A percentile compares a stretch with the other conserved stretches of the same genome.
Conservation (phyloP, 2,888 invertebrate species). For the Sesia apiformis region DNA sequence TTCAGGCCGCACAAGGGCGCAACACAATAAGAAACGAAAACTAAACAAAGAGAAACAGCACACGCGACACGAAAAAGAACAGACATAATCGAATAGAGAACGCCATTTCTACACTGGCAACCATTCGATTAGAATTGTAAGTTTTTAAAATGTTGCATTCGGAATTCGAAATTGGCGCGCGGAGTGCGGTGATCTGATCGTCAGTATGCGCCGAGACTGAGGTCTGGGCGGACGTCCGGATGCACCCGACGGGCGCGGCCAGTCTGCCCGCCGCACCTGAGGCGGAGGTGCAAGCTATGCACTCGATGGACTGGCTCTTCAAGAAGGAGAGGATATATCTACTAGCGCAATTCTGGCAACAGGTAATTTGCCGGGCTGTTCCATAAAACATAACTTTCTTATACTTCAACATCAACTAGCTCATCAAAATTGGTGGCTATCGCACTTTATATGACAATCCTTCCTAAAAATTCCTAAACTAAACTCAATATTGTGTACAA, state of each 20-base stretch:
- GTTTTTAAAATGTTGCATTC: slow-evolving; percentile 25
- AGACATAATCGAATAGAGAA: slow-evolving; percentile 40
- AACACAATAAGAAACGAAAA: slow-evolving; percentile 43
- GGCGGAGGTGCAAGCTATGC: slow-evolving; percentile 95
- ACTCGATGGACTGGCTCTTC: slow-evolving; percentile 97
- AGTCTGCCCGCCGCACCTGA: slow-evolving; percentile 86
- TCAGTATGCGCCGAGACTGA: slow-evolving; percentile 53
- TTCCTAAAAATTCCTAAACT: too few relatives aligned
- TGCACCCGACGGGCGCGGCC: slow-evolving; percentile 84
- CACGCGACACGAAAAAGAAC: slow-evolving; percentile 27
- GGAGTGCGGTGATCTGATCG: slow-evolving; percentile 3
- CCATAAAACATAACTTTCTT: neutral
- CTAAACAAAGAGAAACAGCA: slow-evolving; percentile 22
- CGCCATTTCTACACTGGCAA: slow-evolving; percentile 18
- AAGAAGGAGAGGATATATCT: slow-evolving; percentile 96
- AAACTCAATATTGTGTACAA: too few relatives aligned
- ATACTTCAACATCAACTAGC: too few relatives aligned
- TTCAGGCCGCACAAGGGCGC: slow-evolving; percentile 48
- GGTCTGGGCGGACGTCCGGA: slow-evolving; percentile 68
- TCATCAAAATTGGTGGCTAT: neutral
- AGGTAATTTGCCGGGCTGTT: slow-evolving; percentile 76
- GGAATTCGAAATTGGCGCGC: slow-evolving; percentile 12
- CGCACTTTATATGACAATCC: too few relatives aligned
- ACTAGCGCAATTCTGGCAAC: slow-evolving; percentile 97
- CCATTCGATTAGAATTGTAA: slow-evolving; percentile 3